A percentile compares a stretch with the other conserved stretches of the same genome.
Conservation (phyloP, 2,888 invertebrate species). For the Agrochola lychnidis region DNA sequence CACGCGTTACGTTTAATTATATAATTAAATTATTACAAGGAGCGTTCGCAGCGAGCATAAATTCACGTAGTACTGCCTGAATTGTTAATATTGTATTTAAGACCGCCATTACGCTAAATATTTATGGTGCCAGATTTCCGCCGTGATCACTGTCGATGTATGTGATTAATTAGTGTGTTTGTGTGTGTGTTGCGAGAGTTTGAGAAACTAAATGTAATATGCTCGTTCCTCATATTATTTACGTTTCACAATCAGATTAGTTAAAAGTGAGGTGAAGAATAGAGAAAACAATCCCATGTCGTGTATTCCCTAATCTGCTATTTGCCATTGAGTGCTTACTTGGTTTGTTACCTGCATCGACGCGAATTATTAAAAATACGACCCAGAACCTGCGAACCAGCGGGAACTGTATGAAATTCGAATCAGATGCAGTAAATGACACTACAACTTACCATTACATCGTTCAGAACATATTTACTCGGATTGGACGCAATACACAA, state of each 20-base stretch:
- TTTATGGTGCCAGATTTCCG: conserved; percentile 59
- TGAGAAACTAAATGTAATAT: not conserved
- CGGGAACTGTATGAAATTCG: conserved; percentile 14
- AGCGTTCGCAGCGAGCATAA: conserved; percentile 52
- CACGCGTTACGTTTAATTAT: conserved; percentile 68
- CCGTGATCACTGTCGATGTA: conserved; percentile 53
- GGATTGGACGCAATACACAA: conserved; percentile 32
- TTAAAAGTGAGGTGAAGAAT: not conserved
- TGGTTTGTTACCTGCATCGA: not conserved
- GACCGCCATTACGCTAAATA: conserved; percentile 57
- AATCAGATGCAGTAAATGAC: conserved; percentile 21
- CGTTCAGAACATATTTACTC: conserved; percentile 42
- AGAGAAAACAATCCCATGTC: not conserved
- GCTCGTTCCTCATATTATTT: not conserved
- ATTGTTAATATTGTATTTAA: conserved; percentile 68
- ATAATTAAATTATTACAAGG: conserved; percentile 66
- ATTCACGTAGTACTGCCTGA: conserved; percentile 57
- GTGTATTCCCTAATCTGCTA: not conserved
- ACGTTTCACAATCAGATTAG: not conserved
- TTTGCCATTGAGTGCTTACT: too few relatives aligned
- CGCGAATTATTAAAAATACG: not conserved
- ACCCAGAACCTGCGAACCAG: not conserved
- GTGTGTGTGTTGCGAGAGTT: not conserved
- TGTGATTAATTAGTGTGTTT: conserved; percentile 15
- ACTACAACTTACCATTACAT: conserved; percentile 38